Evolutionary conservation across 2,888 invertebrate species (phyloP).

Genomic region (Anthrax anthrax): DNA sequence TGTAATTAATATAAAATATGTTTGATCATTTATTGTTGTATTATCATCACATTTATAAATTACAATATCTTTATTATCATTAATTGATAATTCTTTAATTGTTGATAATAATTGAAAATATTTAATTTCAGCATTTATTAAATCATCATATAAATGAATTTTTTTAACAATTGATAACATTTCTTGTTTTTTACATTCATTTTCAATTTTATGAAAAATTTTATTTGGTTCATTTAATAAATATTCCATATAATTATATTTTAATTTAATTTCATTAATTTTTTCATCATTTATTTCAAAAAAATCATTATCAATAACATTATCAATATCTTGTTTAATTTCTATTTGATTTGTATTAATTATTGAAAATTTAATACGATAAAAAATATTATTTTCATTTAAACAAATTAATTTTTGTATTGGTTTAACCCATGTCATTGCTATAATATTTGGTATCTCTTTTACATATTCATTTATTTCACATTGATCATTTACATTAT

Average conservation of each 20-base stretch:
- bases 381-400: slow-evolving; percentile 30
- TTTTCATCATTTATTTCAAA: background rate
- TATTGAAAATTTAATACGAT: slow-evolving; percentile 20
- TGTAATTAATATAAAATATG: slow-evolving; percentile 7
- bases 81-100: slow-evolving; percentile 3
- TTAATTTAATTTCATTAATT: background rate
- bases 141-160: background rate
- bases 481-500: slow-evolving; percentile 17
- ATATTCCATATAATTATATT: background rate
- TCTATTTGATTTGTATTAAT: background rate
- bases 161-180: background rate
- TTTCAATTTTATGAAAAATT: slow-evolving; percentile 1
- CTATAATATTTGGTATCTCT: slow-evolving; percentile 23
- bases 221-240: slow-evolving; percentile 4
- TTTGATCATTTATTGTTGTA: background rate
- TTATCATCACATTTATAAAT: background rate
- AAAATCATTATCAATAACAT: background rate
- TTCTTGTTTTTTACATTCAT: slow-evolving; percentile 4
- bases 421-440: slow-evolving; percentile 24
- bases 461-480: slow-evolving; percentile 17
- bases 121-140: slow-evolving; percentile 9
- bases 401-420: slow-evolving; percentile 25
- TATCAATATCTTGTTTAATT: background rate
- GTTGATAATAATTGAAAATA: slow-evolving; percentile 18
- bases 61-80: background rate